These are phyloP conservation scores for Gymnopithys bicolor DNA, from an alignment of 2,797 vertebrate genomes.

Conservation along the genomic window DNA sequence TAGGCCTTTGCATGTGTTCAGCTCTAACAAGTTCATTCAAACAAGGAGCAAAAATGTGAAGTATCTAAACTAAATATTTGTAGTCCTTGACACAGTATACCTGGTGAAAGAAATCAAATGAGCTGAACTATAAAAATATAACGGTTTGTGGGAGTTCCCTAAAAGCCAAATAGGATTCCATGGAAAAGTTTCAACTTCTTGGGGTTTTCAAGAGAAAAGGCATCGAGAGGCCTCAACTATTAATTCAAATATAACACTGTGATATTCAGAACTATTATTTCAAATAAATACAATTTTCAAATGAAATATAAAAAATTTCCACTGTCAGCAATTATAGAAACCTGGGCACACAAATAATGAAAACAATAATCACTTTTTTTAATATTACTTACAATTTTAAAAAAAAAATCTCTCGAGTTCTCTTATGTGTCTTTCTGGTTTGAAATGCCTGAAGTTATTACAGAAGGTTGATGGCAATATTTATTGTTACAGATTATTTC, in stretches of 20 bases:
- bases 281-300: background rate
- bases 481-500: constrained; percentile 48
- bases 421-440: background rate
- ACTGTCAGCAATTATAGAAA: background rate
- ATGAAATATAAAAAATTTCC: background rate
- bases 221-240: background rate
- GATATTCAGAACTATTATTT: background rate
- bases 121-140: background rate
- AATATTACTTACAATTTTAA: background rate
- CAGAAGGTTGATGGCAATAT: background rate
- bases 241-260: background rate
- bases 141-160: background rate
- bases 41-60: background rate
- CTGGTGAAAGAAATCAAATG: background rate
- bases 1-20: background rate
- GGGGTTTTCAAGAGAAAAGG: background rate
- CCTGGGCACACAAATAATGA: background rate
- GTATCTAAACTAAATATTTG: background rate
- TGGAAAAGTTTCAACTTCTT: background rate
- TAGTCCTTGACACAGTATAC: background rate
- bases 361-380: background rate
- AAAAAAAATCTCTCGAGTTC: background rate
- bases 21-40: background rate
- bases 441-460: background rate
- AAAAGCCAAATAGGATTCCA: background rate